Evolutionary conservation across 2,797 vertebrate species (phyloP).

Genomic region (Labroides dimidiatus): DNA sequence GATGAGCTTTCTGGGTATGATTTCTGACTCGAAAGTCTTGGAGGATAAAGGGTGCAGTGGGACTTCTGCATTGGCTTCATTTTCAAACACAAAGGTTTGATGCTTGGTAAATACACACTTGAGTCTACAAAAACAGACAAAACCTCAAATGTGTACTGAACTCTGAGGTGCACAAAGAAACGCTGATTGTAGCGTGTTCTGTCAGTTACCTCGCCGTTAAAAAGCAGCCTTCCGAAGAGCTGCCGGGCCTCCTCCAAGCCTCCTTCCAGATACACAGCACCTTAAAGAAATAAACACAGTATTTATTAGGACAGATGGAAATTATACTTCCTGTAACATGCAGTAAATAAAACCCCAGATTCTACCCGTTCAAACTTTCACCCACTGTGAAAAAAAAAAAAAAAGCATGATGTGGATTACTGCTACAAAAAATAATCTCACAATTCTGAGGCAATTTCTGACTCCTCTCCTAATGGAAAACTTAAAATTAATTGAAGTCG

Average conservation of each 20-base stretch:
- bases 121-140: background rate
- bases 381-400: slow-evolving; percentile 5
- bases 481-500: slow-evolving; percentile 75
- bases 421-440: slow-evolving; percentile 14
- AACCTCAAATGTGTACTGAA: no score
- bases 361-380: background rate
- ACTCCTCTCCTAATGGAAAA: slow-evolving; percentile 71
- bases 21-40: no score
- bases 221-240: slow-evolving; percentile 95
- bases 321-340: background rate
- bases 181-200: background rate
- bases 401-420: slow-evolving; percentile 22
- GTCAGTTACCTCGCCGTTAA: slow-evolving; percentile 89
- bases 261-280: slow-evolving; percentile 97
- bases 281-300: slow-evolving; percentile 66
- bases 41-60: no score
- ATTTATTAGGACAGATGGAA: background rate
- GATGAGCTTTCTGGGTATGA: no score
- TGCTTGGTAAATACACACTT: background rate
- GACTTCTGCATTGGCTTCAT: no score
- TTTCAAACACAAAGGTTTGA: no score
- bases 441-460: slow-evolving; percentile 62
- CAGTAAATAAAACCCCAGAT: background rate
- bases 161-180: background rate
- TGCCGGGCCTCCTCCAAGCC: slow-evolving; percentile 93